These are phyloP conservation scores for Meloidogyne floridensis DNA, from an alignment of 1,140 invertebrate species.

Conservation along the genomic window DNA sequence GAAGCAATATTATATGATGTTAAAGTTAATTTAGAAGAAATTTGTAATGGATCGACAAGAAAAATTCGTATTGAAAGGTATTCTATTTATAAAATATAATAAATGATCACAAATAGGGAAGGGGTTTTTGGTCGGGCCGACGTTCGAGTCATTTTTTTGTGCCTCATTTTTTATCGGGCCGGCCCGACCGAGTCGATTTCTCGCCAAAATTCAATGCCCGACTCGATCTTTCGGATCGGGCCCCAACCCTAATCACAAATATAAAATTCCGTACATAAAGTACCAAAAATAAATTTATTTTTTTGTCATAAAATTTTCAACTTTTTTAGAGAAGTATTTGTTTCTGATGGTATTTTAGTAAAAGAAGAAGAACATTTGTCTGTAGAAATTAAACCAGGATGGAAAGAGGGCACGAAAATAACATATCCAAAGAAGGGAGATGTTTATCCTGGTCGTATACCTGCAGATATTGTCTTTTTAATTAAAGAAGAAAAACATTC, in stretches of 20 bases:
- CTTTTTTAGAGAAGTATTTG: background rate
- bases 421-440: background rate
- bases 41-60: background rate
- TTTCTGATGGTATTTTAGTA: background rate
- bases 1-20: background rate
- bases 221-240: too few relatives aligned
- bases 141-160: too few relatives aligned
- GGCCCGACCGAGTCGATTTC: too few relatives aligned
- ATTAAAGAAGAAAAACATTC: background rate
- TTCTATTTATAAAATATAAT: too few relatives aligned
- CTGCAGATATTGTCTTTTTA: background rate
- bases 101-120: too few relatives aligned
- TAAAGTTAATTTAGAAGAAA: background rate
- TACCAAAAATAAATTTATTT: too few relatives aligned
- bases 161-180: too few relatives aligned
- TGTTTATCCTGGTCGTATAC: constrained; percentile 1
- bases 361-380: background rate
- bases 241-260: too few relatives aligned
- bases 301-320: background rate
- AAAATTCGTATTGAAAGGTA: background rate
- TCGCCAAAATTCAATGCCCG: too few relatives aligned
- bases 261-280: too few relatives aligned
- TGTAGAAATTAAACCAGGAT: background rate
- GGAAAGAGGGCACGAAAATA: background rate
- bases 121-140: too few relatives aligned